Evolutionary conservation across 1,140 invertebrate species (phyloP).

Genomic region (Drosophila teissieri): DNA sequence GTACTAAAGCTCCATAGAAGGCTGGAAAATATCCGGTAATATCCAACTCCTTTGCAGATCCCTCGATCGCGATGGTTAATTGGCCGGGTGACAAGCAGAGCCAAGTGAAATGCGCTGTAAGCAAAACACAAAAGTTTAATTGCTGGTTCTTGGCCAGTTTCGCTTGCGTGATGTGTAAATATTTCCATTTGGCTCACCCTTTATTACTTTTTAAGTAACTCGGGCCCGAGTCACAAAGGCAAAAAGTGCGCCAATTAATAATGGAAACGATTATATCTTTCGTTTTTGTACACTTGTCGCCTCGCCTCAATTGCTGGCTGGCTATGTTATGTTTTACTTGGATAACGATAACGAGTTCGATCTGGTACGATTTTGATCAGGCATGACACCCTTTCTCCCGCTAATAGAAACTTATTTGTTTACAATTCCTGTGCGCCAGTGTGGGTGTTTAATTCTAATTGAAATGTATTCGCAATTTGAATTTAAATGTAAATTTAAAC

Average conservation of each 20-base stretch:
- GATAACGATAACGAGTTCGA: constrained; percentile 79
- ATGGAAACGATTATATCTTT: constrained; percentile 60
- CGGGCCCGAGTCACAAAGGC: constrained; percentile 40
- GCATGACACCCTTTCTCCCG: constrained; percentile 35
- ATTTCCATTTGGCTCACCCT: constrained; percentile 39
- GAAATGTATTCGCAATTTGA: constrained; percentile 58
- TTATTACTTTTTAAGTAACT: constrained; percentile 61
- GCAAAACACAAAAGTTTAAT: constrained; percentile 53
- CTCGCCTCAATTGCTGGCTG: constrained; percentile 52
- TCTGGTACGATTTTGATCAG: constrained; percentile 73
- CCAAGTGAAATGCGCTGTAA: constrained; percentile 49
- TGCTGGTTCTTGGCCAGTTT: constrained; percentile 35
- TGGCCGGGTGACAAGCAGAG: constrained; percentile 1
- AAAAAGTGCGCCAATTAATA: constrained; percentile 67
- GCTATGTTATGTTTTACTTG: constrained; percentile 56
- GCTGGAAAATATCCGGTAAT: constrained; percentile 26
- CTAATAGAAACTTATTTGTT: constrained; percentile 83
- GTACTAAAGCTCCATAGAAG: neutral
- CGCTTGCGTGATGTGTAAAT: constrained; percentile 26
- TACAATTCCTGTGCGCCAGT: constrained; percentile 53
- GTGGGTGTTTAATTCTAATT: constrained; percentile 66
- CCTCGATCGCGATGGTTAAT: constrained; percentile 5
- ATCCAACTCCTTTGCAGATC: constrained; percentile 26
- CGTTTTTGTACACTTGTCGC: constrained; percentile 28
- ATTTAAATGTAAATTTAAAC: constrained; percentile 49